These are phyloP conservation scores for Chaetops frenatus DNA, from an alignment of 2,113 vertebrate genomes.

Conservation along the genomic window DNA sequence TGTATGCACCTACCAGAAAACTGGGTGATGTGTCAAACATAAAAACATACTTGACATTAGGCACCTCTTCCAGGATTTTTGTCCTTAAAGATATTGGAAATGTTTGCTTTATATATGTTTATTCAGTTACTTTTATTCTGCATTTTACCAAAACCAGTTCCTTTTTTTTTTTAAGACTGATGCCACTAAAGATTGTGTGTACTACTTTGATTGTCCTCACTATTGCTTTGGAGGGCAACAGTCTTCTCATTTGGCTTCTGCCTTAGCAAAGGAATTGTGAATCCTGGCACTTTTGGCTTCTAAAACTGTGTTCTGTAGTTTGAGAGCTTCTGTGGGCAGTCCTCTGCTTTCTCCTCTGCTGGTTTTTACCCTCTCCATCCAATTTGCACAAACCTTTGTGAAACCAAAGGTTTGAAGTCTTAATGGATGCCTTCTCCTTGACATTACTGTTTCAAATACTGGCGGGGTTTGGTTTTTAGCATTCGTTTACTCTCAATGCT, in stretches of 20 bases:
- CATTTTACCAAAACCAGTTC: not conserved
- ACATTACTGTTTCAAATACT: not conserved
- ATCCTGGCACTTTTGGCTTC: not conserved
- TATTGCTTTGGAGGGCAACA: not conserved
- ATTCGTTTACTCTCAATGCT: not conserved
- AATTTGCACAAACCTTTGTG: not conserved
- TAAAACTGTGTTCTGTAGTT: not conserved
- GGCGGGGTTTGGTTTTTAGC: not conserved
- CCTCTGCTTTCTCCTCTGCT: not conserved
- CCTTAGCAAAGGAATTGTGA: rapidly evolving
- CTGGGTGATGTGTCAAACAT: not conserved
- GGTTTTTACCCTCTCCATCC: not conserved
- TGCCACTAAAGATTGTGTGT: not conserved
- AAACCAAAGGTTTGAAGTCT: not conserved
- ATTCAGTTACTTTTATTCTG: not conserved
- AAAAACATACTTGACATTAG: not conserved
- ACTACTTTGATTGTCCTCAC: not conserved
- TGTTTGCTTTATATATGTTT: not conserved
- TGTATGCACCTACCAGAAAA: not conserved
- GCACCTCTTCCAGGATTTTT: not conserved
- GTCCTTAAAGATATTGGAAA: not conserved
- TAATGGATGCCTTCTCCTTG: not conserved
- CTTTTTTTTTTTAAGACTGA: not conserved
- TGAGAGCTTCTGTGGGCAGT: not conserved
- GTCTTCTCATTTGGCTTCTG: not conserved